Base-by-base conservation (phyloP, 2,888 invertebrate species). In the Patella depressa region DNA sequence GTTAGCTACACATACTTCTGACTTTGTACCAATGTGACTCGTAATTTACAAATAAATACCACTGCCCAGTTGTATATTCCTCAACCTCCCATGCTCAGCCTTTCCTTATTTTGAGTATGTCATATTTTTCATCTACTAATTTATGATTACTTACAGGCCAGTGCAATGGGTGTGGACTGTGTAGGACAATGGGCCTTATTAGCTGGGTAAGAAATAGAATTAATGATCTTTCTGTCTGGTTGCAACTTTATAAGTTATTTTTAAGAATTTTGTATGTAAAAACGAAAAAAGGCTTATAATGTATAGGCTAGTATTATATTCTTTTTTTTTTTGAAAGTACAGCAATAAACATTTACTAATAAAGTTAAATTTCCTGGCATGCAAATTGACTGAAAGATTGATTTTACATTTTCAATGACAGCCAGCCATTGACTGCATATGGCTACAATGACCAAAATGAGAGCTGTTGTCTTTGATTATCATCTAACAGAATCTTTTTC, bases 151-250 rank as follows among this genome's bases (percentile, higher is more conserved):
- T 87, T 86, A 15, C 94, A 97, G 94, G 97, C 97, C 5, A 97
- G 96, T 88, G 96, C 97, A 24, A 97, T 98, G 97, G 96, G 97
- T 78, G 95, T 98, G 65, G 96, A 97, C 92, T 95, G 94, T 89
- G 94, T 95, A 7, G 97, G 97, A 1, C 95, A 95, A 88, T 96
- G 95, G 93, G 96, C 96, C 71, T 92, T 98, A 74, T 92, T 98
- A 82, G 97, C 97, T 24, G 97, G 97, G 93, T 94, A 93, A 92
- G 91, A 45, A 9, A 45, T 45, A 45, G 7, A 45, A 45, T 45
- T 45, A 7, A 45, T 9, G 45, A 45, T 45, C 45, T 45, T 34
- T 34, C 34, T 34, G 34, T 34, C 34, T 34, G 5, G 0, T 59
- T 15, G 53, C 11, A 17, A 45, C 24, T 12, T 73, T n/a, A 14